Conservation (phyloP, 2,888 invertebrate genomes). For the Acanthosepion esculentum region DNA sequence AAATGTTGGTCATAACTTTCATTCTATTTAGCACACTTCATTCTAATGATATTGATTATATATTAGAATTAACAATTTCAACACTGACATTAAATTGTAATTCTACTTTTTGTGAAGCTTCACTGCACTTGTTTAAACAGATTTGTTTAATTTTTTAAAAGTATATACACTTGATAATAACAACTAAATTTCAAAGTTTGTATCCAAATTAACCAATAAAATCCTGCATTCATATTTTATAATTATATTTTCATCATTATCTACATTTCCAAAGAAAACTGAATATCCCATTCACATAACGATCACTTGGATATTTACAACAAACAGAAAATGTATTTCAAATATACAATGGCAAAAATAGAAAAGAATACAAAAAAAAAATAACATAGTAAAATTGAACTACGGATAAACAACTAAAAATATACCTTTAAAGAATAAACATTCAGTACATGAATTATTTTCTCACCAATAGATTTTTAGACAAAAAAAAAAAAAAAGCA, state of each 20-base stretch:
- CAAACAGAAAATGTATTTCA: slow-evolving; percentile 18
- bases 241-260: neutral
- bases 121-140: too few relatives aligned
- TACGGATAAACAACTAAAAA: neutral
- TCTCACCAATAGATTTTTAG: neutral
- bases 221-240: too few relatives aligned
- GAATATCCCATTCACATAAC: neutral
- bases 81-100: too few relatives aligned
- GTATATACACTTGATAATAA: too few relatives aligned
- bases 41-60: too few relatives aligned
- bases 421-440: neutral
- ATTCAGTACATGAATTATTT: neutral
- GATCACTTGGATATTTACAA: slow-evolving; percentile 5
- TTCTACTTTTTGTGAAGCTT: too few relatives aligned
- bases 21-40: too few relatives aligned
- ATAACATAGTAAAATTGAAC: neutral
- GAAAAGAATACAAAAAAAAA: neutral
- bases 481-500: neutral
- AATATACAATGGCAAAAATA: neutral
- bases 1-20: too few relatives aligned
- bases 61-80: too few relatives aligned
- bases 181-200: too few relatives aligned
- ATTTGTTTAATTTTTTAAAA: too few relatives aligned
- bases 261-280: neutral
- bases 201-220: too few relatives aligned